These are phyloP conservation scores for Rhombomys opimus DNA, from an alignment of 2,113 vertebrate genomes.

Conservation along the genomic window DNA sequence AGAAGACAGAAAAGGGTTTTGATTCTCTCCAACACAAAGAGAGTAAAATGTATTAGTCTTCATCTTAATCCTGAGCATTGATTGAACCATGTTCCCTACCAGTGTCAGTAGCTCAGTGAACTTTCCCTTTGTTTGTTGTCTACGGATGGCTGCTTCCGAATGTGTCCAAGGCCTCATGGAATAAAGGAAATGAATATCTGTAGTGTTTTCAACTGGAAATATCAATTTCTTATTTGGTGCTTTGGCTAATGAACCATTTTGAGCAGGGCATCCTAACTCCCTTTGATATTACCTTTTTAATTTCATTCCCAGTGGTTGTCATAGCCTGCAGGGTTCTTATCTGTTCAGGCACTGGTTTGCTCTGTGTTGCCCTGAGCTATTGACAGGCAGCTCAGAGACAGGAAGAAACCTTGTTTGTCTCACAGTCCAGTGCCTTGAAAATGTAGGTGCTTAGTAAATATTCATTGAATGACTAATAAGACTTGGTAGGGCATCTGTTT, in stretches of 20 bases:
- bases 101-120: neutral
- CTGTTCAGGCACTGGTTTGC: neutral
- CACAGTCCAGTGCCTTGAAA: neutral
- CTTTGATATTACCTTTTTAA: neutral
- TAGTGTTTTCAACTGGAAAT: neutral
- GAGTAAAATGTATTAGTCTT: neutral
- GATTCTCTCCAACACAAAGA: neutral
- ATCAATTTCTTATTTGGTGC: neutral
- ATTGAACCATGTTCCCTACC: neutral
- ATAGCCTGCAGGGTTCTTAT: neutral
- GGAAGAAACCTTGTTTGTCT: neutral
- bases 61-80: neutral
- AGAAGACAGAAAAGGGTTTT: neutral
- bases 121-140: neutral
- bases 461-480: neutral
- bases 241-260: constrained; percentile 20
- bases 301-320: constrained; percentile 41
- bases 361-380: neutral
- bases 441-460: neutral
- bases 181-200: neutral
- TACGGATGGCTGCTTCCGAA: neutral
- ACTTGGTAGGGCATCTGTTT: neutral
- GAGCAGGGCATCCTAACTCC: neutral
- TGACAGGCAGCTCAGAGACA: neutral
- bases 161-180: neutral